Evolutionary conservation across 2,797 vertebrate species (phyloP), one percentile per base, ranked within the genome.

Genomic region (Amblyraja radiata): DNA sequence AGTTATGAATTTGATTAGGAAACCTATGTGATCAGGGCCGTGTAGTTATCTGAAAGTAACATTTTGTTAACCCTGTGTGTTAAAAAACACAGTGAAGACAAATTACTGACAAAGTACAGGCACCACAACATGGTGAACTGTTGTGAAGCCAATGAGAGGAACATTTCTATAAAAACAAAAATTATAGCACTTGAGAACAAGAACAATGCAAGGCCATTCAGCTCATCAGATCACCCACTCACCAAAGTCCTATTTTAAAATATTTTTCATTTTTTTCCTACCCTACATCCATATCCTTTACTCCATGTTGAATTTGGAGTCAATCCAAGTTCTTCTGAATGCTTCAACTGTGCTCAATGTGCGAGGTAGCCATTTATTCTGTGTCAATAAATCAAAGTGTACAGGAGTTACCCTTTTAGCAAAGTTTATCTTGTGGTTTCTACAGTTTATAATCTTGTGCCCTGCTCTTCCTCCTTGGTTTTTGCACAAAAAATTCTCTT

Each of bases 301-400:
- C 61, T 36, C n/a, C 9, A 36, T 88, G 84, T 88, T 88, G 84
- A 88, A 68, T 68, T 88, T 36, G 84, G 84, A 88, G 16, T 88
- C n/a, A 88, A n/a, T 88, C 84, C 84, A 88, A 88, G 32, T 88
- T 63, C 63, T n/a, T 88, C 18, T 88, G 61, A 88, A 88, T 88
- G n/a, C 63, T 88, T 88, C 63, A 65, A 36, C 63, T 68, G n/a
- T 88, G 63, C 68, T 88, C 32, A 88, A 88, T 23, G 84, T 3
- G n/a, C n/a, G 0, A 88, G n/a, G 63, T 7, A 88, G 84, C n/a
- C 84, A 68, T 65, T 88, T 88, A 68, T 88, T 68, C 61, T 32
- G 16, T 65, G 84, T 88, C n/a, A 88, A 88, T 88, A 88, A 88
- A 14, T 65, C 61, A 88, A 32, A 65, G 61, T 88, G 61, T 65